Conservation (phyloP, 2,113 vertebrate species). For the Aegotheles bennettii region DNA sequence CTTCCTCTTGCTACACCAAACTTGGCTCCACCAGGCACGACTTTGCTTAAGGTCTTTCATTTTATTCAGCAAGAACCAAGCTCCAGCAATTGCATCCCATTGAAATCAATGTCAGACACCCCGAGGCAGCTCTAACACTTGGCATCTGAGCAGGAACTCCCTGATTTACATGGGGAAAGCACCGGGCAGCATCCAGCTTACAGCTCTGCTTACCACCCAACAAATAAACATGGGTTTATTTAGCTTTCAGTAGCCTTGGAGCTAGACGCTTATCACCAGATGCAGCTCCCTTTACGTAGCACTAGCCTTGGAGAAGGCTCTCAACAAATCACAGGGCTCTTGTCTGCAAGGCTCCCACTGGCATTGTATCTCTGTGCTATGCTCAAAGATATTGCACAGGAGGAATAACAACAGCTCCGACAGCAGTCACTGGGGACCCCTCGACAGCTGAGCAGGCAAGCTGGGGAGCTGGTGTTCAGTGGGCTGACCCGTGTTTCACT, state of each 20-base stretch:
- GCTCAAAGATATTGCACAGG: neutral
- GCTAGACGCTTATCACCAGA: neutral
- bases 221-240: neutral
- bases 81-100: neutral
- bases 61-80: neutral
- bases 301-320: neutral
- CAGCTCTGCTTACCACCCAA: neutral
- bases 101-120: neutral
- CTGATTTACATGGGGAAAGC: neutral
- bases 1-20: neutral
- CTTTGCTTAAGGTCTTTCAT: neutral
- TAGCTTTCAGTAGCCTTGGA: slow-evolving; percentile 10
- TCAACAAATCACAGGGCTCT: neutral
- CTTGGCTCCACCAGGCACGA: neutral
- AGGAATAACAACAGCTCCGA: neutral
- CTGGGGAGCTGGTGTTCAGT: neutral
- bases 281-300: neutral
- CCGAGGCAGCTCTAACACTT: neutral
- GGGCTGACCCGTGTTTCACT: neutral
- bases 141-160: neutral
- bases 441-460: neutral
- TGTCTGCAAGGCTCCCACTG: neutral
- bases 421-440: neutral
- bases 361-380: neutral
- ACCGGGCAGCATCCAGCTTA: neutral